Conservation (phyloP, 2,888 invertebrate species). For the Chrysopilus asiliformis region DNA sequence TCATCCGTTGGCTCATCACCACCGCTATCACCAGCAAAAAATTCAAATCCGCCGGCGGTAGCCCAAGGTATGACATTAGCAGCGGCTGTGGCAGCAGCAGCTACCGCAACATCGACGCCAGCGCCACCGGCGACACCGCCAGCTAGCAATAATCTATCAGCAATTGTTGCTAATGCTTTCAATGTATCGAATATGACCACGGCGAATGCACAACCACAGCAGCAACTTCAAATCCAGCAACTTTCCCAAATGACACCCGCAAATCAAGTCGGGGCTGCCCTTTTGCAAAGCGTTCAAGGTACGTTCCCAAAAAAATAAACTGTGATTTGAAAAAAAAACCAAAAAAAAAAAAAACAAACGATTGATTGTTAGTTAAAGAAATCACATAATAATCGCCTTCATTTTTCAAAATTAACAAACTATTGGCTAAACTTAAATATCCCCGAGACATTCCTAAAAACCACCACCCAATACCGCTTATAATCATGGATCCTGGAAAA, state of each 20-base stretch:
- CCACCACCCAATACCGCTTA: no score
- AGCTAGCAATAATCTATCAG: slow-evolving; percentile 3
- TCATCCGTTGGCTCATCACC: slow-evolving; percentile 13
- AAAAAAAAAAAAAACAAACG: no score
- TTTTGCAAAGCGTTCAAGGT: slow-evolving; percentile 39
- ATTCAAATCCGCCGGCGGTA: slow-evolving; percentile 5
- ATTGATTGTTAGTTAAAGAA: no score
- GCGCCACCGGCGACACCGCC: not conserved
- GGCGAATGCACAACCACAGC: slow-evolving; percentile 3
- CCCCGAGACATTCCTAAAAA: no score
- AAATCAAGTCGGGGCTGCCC: slow-evolving; percentile 21
- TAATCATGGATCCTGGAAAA: no score
- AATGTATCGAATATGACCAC: not conserved
- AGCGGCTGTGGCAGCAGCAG: not conserved
- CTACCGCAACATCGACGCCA: not conserved
- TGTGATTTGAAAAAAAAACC: no score
- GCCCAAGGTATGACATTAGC: not conserved
- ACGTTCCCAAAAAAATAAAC: no score
- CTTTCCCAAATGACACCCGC: slow-evolving; percentile 4
- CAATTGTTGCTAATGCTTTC: slow-evolving; percentile 10
- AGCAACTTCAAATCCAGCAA: slow-evolving; percentile 6
- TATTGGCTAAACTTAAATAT: no score
- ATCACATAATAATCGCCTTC: no score
- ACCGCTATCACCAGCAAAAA: slow-evolving; percentile 16
- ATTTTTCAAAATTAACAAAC: no score